Base-by-base conservation (phyloP, 2,113 vertebrate species). In the Salvator merianae region DNA sequence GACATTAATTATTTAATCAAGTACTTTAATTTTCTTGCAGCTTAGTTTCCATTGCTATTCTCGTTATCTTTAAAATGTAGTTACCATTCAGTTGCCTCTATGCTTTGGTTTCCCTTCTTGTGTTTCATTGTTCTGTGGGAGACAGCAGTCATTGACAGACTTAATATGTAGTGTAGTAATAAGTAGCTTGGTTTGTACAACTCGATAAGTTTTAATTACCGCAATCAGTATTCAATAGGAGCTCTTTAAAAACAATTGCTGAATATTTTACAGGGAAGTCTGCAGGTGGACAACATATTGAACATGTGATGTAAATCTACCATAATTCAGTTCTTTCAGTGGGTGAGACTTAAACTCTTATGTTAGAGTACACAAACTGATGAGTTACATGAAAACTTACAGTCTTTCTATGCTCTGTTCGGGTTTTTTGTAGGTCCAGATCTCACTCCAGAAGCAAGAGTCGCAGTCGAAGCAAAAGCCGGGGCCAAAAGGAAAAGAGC, bases 361-460 rank as follows among this genome's bases (percentile, higher is more conserved):
- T 53, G 18, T 83, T 77, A 38, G 63, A 69, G 16, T 8, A 7
- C 1, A 50, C 24, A 36, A 81, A 75, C 38, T 34, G 16, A 18
- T 32, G 28, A 7, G 36, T 22, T 63, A 30, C 32, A 59, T 6
- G 6, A 62, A 0, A 0, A 6, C 1, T 63, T 66, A 26, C 16
- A 76, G 18, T 20, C 12, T 16, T 43, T 84, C 43, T 13, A 26
- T 86, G 40, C 79, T 68, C 87, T 40, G 87, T 91, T 71, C 82
- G 13, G n/a, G 34, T 53, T 85, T 62, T 94, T 93, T 91, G 34
- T 91, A 98, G 98, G 93, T 97, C 97, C 6, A 97, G 94, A 13
- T 98, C 98, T 36, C 97, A 91, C 73, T 98, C 98, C 88, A 96
- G 96, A 86, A 97, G 96, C 93, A 96, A 96, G 94, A 97, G 96